Conservation (phyloP, 1,140 invertebrate genomes). For the Orius insidiosus region DNA sequence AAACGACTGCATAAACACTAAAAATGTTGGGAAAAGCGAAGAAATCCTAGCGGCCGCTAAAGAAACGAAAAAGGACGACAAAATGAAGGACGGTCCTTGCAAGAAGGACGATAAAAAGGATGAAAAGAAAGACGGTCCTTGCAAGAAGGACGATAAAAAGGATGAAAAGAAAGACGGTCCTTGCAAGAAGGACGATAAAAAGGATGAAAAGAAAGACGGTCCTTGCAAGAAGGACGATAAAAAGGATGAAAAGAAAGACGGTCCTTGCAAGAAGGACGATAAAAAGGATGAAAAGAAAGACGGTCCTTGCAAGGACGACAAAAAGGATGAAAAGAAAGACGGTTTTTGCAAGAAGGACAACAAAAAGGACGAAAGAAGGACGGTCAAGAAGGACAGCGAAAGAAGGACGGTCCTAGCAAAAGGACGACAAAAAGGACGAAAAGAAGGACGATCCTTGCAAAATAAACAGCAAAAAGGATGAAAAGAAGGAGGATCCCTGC, state of each 20-base stretch:
- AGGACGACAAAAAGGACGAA: too few species aligned
- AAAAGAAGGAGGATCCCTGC: constrained; percentile 4
- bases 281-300: constrained; percentile 5
- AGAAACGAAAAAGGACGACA: constrained; percentile 2
- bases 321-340: constrained; percentile 5
- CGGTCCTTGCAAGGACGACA: constrained; percentile 11
- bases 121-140: constrained; percentile 8
- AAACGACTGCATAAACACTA: background rate
- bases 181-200: constrained; percentile 4
- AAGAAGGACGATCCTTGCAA: constrained; percentile 6
- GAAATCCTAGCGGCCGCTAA: background rate
- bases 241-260: too few species aligned
- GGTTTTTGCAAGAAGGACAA: constrained; percentile 1
- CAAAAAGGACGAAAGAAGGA: background rate
- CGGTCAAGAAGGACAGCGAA: too few species aligned
- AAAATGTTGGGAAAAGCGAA: constrained; percentile 1
- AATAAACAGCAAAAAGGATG: background rate
- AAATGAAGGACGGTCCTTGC: constrained; percentile 1
- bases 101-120: constrained; percentile 7
- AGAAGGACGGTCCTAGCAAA: constrained; percentile 8
- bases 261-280: background rate
- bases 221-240: constrained; percentile 1
- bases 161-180: too few species aligned
- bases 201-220: constrained; percentile 7
- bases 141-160: background rate